Conservation (phyloP, 2,888 invertebrate genomes). For the Elgonia sp. region DNA sequence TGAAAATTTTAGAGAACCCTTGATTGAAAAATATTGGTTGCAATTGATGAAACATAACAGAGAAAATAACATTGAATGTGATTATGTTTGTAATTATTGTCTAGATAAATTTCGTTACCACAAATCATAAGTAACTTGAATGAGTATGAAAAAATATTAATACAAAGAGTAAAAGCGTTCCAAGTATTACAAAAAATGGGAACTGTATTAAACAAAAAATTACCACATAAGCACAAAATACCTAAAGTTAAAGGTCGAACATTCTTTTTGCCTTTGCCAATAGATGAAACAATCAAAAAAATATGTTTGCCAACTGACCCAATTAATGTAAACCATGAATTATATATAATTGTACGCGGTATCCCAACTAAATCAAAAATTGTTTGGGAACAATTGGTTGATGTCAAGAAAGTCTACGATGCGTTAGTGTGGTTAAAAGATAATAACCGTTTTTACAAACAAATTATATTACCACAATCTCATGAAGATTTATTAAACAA, state of each 20-base stretch:
- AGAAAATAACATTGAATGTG: neutral
- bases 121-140: slow-evolving; percentile 76
- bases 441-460: no score
- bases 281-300: slow-evolving; percentile 82
- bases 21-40: neutral
- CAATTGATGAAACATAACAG: slow-evolving; percentile 2
- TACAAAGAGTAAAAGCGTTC: slow-evolving; percentile 83
- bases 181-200: slow-evolving; percentile 81
- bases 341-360: no score
- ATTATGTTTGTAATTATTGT: slow-evolving; percentile 71
- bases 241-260: no score
- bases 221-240: slow-evolving; percentile 78
- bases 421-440: no score
- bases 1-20: neutral
- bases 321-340: slow-evolving; percentile 79
- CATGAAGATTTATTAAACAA: no score
- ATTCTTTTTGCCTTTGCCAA: slow-evolving; percentile 82
- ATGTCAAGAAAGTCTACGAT: no score
- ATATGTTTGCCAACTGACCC: slow-evolving; percentile 78
- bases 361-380: no score
- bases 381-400: no score
- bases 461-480: no score
- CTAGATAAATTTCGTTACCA: slow-evolving; percentile 75
- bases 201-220: slow-evolving; percentile 80
- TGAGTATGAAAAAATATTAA: slow-evolving; percentile 79